Percentiles rank a stretch among this genome's conserved stretches.
phyloP scores from a whole-genome alignment of 2,888 invertebrate genomes.

The Eretmocerus hayati region DNA sequence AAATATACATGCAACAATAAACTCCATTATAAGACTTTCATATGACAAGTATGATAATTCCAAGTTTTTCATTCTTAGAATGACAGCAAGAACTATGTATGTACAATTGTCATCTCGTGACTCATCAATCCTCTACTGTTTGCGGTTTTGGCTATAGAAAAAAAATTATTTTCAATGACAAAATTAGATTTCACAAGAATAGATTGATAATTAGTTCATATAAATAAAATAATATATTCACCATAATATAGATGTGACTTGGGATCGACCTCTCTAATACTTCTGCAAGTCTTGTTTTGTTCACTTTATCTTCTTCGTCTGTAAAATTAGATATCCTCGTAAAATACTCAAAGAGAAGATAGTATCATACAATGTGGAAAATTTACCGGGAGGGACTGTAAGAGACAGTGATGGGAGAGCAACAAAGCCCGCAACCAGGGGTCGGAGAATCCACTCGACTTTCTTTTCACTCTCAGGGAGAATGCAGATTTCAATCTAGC shows the following conservation, averaged over 20 bases:
- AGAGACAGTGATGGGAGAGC: slow-evolving; percentile 52
- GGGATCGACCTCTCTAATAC: slow-evolving; percentile 57
- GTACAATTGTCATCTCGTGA: slow-evolving; percentile 5
- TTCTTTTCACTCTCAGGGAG: slow-evolving; percentile 57
- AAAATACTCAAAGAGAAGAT: not conserved
- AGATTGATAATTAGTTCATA: not conserved
- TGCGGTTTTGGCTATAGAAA: slow-evolving; percentile 39
- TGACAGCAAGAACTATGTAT: slow-evolving; percentile 22
- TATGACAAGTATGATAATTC: too few species aligned
- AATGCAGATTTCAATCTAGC: slow-evolving; percentile 45
- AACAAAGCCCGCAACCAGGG: slow-evolving; percentile 58
- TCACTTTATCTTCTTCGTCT: slow-evolving; percentile 45
- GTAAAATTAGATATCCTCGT: slow-evolving; percentile 12
- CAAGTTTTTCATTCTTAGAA: too few species aligned
- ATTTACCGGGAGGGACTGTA: slow-evolving; percentile 43
- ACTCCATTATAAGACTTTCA: too few species aligned
- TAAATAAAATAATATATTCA: slow-evolving; percentile 34
- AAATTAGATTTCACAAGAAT: not conserved
- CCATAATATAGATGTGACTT: slow-evolving; percentile 61
- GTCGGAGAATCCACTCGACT: slow-evolving; percentile 72
- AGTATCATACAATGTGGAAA: slow-evolving; percentile 4
- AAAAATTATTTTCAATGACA: not conserved
- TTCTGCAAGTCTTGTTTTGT: slow-evolving; percentile 50
- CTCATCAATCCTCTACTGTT: slow-evolving; percentile 31
- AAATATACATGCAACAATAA: too few species aligned